Evolutionary conservation across 1,140 invertebrate species (phyloP), one percentile per base, ranked within the genome.

Genomic region (Macrocentrus cingulum): DNA sequence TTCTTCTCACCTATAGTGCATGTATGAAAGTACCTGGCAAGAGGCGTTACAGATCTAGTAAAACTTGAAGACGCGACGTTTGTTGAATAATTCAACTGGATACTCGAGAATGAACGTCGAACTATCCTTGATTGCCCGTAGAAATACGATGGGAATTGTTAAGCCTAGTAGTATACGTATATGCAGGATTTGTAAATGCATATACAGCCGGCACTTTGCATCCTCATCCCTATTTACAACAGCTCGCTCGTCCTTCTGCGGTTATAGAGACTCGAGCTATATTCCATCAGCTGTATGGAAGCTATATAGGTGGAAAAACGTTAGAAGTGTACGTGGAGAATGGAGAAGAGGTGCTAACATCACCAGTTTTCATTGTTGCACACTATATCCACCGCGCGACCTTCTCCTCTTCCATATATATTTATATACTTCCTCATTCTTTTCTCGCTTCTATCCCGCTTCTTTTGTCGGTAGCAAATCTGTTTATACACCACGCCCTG

Each of bases 401-500:
- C n/a, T n/a, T n/a, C n/a, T n/a, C 41, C 8, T 44, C 16, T n/a
- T 19, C 9, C 41, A 19, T n/a, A 19, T 8, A 23, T 22, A 46
- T 46, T 22, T 22, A 1, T 46, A 3, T 46, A 20, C 8, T 19
- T 19, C 20, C 20, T 46, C 32, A 13, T 19, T 34, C 53, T 56
- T 5, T 56, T 39, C 22, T 41, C 51, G 2, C 22, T 11, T 29
- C 22, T 53, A 19, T 32, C 42, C 22, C 18, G 22, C 20, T 55
- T 44, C 29, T 55, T 44, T 55, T n/a, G 15, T 44, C 51, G 39
- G 20, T 9, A 42, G 42, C 42, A 46, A 74, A 77, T 74, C 75
- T 76, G 75, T 77, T 77, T 77, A 75, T 77, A 75, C 65, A 76
- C 74, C 65, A 68, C 65, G 64, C 60, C 63, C 56, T 68, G 36